A percentile compares a stretch with the other conserved stretches of the same genome.
Conservation (phyloP, 2,113 vertebrate genomes). For the Meleagris gallopavo region DNA sequence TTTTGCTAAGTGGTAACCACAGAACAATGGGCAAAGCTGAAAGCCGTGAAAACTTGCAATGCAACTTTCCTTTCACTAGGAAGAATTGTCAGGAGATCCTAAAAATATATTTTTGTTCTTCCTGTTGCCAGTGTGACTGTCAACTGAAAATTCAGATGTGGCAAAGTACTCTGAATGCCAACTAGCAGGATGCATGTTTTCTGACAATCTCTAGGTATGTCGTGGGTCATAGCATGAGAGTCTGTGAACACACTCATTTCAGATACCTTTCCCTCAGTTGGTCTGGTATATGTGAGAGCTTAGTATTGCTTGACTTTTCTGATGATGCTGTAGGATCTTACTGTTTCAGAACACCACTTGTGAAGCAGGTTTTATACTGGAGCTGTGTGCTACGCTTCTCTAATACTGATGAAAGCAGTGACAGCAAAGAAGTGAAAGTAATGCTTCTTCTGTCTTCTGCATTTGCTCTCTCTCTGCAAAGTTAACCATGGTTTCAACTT, state of each 20-base stretch:
- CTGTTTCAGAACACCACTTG: not conserved
- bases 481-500: not conserved
- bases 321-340: not conserved
- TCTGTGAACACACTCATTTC: slow-evolving; percentile 38
- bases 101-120: not conserved
- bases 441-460: not conserved
- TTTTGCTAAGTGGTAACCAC: not conserved
- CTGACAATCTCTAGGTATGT: slow-evolving; percentile 42
- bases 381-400: not conserved
- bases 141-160: slow-evolving; percentile 42
- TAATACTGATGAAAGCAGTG: not conserved
- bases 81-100: not conserved
- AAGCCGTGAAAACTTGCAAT: not conserved
- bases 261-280: slow-evolving; percentile 49
- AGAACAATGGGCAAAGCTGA: not conserved
- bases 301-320: slow-evolving; percentile 42
- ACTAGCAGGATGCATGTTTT: slow-evolving; percentile 44
- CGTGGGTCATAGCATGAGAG: slow-evolving; percentile 19
- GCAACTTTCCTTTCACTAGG: not conserved
- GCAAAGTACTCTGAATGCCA: slow-evolving; percentile 27
- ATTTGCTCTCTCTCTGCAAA: accelerated
- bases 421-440: not conserved
- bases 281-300: slow-evolving; percentile 39
- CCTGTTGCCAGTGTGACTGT: slow-evolving; percentile 16
- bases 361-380: not conserved